Base-by-base conservation (phyloP, 2,113 vertebrate species). In the Cisticola juncidis region DNA sequence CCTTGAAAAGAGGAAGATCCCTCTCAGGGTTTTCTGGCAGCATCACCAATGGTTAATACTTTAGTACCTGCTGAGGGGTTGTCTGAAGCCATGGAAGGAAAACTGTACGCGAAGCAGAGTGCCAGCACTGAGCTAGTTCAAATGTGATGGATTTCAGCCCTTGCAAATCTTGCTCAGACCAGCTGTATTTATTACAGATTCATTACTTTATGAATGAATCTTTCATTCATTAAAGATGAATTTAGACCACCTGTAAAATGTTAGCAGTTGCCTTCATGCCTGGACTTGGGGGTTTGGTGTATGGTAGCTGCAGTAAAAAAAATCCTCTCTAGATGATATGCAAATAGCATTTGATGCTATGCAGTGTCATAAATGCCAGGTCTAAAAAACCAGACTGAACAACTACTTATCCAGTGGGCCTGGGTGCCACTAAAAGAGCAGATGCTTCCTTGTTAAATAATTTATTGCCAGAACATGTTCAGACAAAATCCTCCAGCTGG, bases 211-310 rank as follows among this genome's bases (percentile, higher is more conserved):
- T n/a, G n/a, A n/a, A n/a, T n/a, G n/a, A n/a, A n/a, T n/a, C n/a
- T n/a, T n/a, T n/a, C n/a, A 5, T 42, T 73, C 50, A 50, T 24
- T 38, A 26, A 0, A 50, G 47, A 29, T 4, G 35, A 47, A 12
- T 42, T 54, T 44, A 45, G 21, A 45, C 2, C 19, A 24, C 13
- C 28, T 16, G 26, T 62, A 47, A 29, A 62, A 74, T 5, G 18
- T 35, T 33, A 51, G 31, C 58, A 24, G 48, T 19, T 31, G 11
- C 10, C 23, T 15, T 48, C 6, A 4, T 2, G 29, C 9, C 7
- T 0, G 33, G n/a, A 33, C 17, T 48, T 2, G 1, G 29, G 11
- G 3, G 8, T 9, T 42, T 40, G 47, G 36, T 19, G 6, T 23
- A 22, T 1, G 5, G 14, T 51, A 71, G 51, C 45, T 12, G 38